These are phyloP conservation scores for Acronicta psi DNA, from an alignment of 2,888 invertebrate species.

Conservation along the genomic window DNA sequence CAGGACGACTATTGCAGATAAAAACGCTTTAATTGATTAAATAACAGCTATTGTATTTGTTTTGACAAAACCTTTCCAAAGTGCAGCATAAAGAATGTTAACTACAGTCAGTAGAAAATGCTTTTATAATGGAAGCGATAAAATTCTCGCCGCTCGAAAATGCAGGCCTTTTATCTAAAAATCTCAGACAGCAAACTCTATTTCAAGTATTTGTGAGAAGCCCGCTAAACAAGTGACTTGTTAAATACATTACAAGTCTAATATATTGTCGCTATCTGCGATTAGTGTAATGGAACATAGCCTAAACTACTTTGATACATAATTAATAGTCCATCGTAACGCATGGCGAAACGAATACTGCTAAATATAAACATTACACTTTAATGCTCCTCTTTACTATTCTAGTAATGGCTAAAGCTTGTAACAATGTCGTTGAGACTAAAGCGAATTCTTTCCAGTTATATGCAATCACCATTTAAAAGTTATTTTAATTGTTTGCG, in stretches of 20 bases:
- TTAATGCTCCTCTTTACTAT: constrained; percentile 73
- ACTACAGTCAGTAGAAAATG: constrained; percentile 27
- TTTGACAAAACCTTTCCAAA: constrained; percentile 17
- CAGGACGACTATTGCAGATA: constrained; percentile 37
- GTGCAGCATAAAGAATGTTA: constrained; percentile 24
- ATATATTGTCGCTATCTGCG: constrained; percentile 40
- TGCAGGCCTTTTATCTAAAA: constrained; percentile 40
- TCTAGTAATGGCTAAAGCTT: constrained; percentile 87
- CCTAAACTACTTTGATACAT: constrained; percentile 45
- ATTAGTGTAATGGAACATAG: constrained; percentile 54
- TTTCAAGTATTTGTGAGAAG: constrained; percentile 47
- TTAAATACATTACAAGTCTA: constrained; percentile 35
- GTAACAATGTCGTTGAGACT: constrained; percentile 71
- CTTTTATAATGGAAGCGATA: constrained; percentile 45
- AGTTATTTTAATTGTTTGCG: constrained; percentile 70
- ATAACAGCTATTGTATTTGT: constrained; percentile 18
- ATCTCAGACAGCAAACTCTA: constrained; percentile 36
- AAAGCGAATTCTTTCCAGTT: constrained; percentile 70
- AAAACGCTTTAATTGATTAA: constrained; percentile 37
- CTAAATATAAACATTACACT: constrained; percentile 83
- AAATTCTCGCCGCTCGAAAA: constrained; percentile 44
- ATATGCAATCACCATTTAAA: constrained; percentile 69
- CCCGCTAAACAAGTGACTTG: constrained; percentile 35
- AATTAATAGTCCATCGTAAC: constrained; percentile 49
- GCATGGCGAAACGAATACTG: constrained; percentile 44